Percentiles rank a stretch among this genome's conserved stretches.
These are phyloP conservation scores for Cryptotis parvus DNA, from an alignment of 2,113 vertebrate genomes.

Conservation along the genomic window DNA sequence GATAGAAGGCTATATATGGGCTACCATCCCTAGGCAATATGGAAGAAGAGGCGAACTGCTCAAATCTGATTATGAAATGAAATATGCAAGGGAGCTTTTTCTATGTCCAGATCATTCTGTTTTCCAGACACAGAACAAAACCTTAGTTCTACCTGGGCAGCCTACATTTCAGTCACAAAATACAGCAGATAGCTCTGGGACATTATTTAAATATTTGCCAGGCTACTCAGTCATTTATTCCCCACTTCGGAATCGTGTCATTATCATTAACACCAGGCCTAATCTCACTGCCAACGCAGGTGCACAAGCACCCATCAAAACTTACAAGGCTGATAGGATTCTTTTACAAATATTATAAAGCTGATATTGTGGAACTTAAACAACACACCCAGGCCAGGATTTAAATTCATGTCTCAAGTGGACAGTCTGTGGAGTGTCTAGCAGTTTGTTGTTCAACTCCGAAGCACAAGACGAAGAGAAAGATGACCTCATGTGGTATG, in stretches of 20 bases:
- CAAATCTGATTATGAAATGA: background rate
- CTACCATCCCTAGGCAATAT: background rate
- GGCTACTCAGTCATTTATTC: background rate
- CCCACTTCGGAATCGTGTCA: background rate
- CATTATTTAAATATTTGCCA: too few species aligned
- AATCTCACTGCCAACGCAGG: background rate
- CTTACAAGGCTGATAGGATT: background rate
- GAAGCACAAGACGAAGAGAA: background rate
- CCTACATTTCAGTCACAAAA: background rate
- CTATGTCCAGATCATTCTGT: background rate
- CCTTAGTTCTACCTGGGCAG: background rate
- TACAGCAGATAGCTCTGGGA: background rate
- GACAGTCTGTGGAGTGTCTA: background rate
- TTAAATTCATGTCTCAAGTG: background rate
- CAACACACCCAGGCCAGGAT: background rate
- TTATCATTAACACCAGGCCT: background rate
- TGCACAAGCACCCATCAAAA: background rate
- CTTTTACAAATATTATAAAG: background rate
- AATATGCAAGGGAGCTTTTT: background rate
- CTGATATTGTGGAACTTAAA: background rate
- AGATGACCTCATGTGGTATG: background rate
- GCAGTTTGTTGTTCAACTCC: background rate
- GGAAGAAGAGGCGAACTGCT: background rate
- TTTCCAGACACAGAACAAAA: background rate
- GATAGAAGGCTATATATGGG: background rate